Percentiles rank a stretch among this genome's conserved stretches.
These are phyloP conservation scores for Dione vanillae DNA, from an alignment of 2,888 invertebrate species.

Conservation along the genomic window DNA sequence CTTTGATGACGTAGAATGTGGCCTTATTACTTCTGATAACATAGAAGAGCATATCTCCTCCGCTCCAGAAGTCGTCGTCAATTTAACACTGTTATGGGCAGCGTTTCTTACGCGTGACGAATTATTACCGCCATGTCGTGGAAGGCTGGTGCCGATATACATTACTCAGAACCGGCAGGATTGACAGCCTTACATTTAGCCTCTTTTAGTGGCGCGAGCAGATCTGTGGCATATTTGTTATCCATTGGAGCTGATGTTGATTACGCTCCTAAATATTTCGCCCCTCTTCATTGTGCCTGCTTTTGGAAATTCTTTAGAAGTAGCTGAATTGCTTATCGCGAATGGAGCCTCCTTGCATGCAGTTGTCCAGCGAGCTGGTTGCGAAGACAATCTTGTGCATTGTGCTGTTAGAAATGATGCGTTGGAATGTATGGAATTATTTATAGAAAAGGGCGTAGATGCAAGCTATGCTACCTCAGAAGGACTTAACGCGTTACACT, in stretches of 20 bases:
- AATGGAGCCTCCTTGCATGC: slow-evolving; percentile 88
- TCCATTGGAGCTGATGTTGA: slow-evolving; percentile 88
- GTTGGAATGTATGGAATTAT: slow-evolving; percentile 89
- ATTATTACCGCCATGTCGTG: slow-evolving; percentile 86
- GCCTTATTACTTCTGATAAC: slow-evolving; percentile 86
- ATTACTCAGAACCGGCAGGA: slow-evolving; percentile 89
- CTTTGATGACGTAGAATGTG: slow-evolving; percentile 90
- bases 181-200: slow-evolving; percentile 90
- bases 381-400: slow-evolving; percentile 91
- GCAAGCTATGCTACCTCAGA: slow-evolving; percentile 89
- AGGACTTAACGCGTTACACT: slow-evolving; percentile 91
- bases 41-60: slow-evolving; percentile 83
- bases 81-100: slow-evolving; percentile 89
- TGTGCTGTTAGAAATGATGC: slow-evolving; percentile 93
- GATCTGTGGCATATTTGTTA: slow-evolving; percentile 88
- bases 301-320: slow-evolving; percentile 92
- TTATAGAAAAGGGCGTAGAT: slow-evolving; percentile 90
- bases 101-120: slow-evolving; percentile 90
- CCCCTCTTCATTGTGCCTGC: slow-evolving; percentile 95
- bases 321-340: slow-evolving; percentile 89
- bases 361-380: slow-evolving; percentile 87
- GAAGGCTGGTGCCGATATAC: slow-evolving; percentile 87
- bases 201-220: slow-evolving; percentile 90
- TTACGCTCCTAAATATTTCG: slow-evolving; percentile 88
- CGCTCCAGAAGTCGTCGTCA: slow-evolving; percentile 88